Evolutionary conservation across 2,797 vertebrate genomes (phyloP), one percentile per base, ranked within the genome.

Genomic region (Catamblyrhynchus diadema): DNA sequence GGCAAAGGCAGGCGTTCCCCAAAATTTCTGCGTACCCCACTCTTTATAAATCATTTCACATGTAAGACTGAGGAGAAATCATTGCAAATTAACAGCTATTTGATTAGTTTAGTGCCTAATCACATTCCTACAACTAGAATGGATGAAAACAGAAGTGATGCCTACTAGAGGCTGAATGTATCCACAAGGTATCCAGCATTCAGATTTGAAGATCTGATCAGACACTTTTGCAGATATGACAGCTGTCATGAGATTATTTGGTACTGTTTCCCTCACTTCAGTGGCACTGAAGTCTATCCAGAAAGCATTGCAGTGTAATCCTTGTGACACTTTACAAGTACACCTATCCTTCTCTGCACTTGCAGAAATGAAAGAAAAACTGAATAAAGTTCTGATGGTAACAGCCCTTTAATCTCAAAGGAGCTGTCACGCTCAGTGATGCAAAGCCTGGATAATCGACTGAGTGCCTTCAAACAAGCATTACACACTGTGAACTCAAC

Each of bases 301-400:
- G 50, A 82, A 89, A 78, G 42, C 2, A 8, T 2, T 56, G 53
- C 81, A 69, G 64, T 45, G 50, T 81, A 94, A 94, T 79, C 65
- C 54, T 82, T 5, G 1, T 23, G 56, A 73, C 48, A 24, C 24
- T 61, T 93, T 32, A 78, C 50, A 78, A 66, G 39, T 25, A 79
- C 50, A 81, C 28, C 75, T 54, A 50, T 42, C 59, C 59, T 65
- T 47, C 81, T 65, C 82, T n/a, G 13, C 42, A 72, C 54, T 69
- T 90, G 57, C 35, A 83, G 61, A 95, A 89, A 88, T 44, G 37
- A 90, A 94, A 93, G 81, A 83, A 95, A 94, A 88, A 74, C 20
- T 51, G 69, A 86, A 78, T 83, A 93, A 83, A 78, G 45, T 88
- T 90, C 54, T 86, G 66, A 95, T 44, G 45, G 71, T 33, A 90